phyloP scores from a whole-genome alignment of 92 coral and sea anemone species.

The Micromussa lordhowensis region DNA sequence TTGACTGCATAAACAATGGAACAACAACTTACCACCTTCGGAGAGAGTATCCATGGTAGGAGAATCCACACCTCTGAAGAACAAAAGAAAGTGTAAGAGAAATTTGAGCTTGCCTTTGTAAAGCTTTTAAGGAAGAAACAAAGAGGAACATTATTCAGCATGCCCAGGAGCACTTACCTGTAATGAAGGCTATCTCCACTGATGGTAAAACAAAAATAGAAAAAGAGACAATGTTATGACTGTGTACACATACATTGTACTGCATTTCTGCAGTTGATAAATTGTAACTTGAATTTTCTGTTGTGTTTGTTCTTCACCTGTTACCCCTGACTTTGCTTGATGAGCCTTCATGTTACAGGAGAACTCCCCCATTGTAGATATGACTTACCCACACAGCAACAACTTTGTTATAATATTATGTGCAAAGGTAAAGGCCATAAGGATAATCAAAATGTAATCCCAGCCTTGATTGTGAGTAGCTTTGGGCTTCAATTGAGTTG shows the following conservation, averaged over 20 bases:
- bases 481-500: no score
- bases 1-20: neutral
- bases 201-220: neutral
- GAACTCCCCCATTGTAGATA: no score
- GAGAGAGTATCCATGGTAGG: constrained; percentile 64
- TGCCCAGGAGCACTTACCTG: neutral
- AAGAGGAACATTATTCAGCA: neutral
- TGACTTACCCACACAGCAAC: no score
- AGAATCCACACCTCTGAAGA: constrained; percentile 64
- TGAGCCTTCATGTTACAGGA: no score
- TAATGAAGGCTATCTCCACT: constrained; percentile 4
- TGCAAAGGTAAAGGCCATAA: no score
- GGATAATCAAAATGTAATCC: no score
- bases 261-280: neutral
- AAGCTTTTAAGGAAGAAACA: neutral
- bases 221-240: neutral
- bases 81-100: neutral
- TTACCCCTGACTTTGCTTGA: no score
- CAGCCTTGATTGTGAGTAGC: no score
- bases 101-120: neutral
- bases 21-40: constrained; percentile 79
- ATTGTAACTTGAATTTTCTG: neutral
- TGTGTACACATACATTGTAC: neutral
- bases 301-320: neutral
- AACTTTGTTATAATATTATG: no score